Percentiles rank a stretch among this genome's conserved stretches.
phyloP scores from a whole-genome alignment of 2,888 invertebrate genomes.

The Nomada flava region DNA sequence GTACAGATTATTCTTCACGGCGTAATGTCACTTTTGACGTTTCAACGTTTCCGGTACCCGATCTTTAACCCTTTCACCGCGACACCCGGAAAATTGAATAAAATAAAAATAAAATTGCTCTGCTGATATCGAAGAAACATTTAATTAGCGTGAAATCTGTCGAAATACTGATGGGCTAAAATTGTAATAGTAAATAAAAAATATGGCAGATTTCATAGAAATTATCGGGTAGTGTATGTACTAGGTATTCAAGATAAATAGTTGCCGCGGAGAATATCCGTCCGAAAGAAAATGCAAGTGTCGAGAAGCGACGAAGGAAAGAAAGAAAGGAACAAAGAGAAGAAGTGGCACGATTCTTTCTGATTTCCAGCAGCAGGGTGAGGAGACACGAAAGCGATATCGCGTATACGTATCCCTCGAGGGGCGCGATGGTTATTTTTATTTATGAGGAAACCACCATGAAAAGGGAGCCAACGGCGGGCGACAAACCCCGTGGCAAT shows the following conservation, averaged over 20 bases:
- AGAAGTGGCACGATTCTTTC: conserved; percentile 75
- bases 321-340: conserved; percentile 56
- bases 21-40: too few relatives aligned
- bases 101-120: too few relatives aligned
- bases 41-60: too few relatives aligned
- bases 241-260: conserved; percentile 2
- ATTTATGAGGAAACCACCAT: conserved; percentile 84
- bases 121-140: too few relatives aligned
- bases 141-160: too few relatives aligned
- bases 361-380: conserved; percentile 73
- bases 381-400: conserved; percentile 78
- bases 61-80: too few relatives aligned
- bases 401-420: conserved; percentile 79
- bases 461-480: conserved; percentile 79
- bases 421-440: conserved; percentile 83
- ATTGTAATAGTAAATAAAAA: too few relatives aligned
- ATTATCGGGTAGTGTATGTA: too few relatives aligned
- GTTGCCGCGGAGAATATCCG: conserved; percentile 23
- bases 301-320: not conserved
- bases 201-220: too few relatives aligned
- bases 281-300: not conserved
- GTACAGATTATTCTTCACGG: too few relatives aligned
- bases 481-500: conserved; percentile 77
- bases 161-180: too few relatives aligned
- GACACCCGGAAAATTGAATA: too few relatives aligned